These are phyloP conservation scores for Crambe crambe DNA, from an alignment of 37 sponge, comb jelly and placozoan genomes.

Conservation along the genomic window DNA sequence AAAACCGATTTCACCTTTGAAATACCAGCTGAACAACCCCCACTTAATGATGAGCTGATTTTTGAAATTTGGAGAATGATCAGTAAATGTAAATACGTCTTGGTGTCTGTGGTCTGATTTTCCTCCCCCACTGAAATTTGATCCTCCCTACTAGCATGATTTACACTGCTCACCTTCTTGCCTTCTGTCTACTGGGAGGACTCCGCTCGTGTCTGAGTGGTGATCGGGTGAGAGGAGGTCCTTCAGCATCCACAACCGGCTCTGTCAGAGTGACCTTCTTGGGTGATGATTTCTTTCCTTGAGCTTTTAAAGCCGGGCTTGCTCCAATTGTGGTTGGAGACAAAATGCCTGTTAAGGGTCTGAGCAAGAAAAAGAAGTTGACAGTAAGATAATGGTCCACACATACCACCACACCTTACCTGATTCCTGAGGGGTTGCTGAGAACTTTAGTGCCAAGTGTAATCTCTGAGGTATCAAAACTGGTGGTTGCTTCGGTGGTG, in stretches of 20 bases:
- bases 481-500: neutral
- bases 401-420: neutral
- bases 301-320: neutral
- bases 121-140: too few species aligned
- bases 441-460: neutral
- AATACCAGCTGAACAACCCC: too few species aligned
- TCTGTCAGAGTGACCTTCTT: neutral
- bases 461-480: neutral
- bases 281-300: neutral
- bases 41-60: too few species aligned
- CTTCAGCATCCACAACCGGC: neutral
- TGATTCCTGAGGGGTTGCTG: neutral
- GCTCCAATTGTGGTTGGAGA: neutral
- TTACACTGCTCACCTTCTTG: neutral
- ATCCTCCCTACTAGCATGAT: too few species aligned
- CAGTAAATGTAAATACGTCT: too few species aligned
- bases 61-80: too few species aligned
- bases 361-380: neutral
- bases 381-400: neutral
- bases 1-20: too few species aligned
- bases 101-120: too few species aligned
- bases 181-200: neutral
- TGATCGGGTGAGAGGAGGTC: neutral
- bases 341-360: neutral
- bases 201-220: slow-evolving; percentile 4